Base-by-base conservation (phyloP, 2,888 invertebrate genomes). In the Orchesella flavescens region DNA sequence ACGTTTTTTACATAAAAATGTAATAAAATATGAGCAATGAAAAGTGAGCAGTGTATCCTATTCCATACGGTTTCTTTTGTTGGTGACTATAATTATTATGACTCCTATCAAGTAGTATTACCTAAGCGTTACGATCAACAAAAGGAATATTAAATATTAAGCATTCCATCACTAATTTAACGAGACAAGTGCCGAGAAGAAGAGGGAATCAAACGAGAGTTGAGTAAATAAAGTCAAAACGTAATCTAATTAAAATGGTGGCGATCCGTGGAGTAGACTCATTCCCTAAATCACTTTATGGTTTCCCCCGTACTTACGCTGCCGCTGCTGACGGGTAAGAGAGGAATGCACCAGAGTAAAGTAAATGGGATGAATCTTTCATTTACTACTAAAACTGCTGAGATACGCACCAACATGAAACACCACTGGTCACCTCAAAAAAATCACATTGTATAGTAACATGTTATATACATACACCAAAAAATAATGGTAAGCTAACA, bases 221-320 rank as follows among this genome's bases (percentile, higher is more conserved):
- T 61, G 59, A 43, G 65, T 53, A 49, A 63, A 71, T 75, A 75
- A 72, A 75, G 75, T 49, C 43, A 55, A 53, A 53, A 72, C 34
- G 66, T 79, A 80, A 80, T 80, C 80, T 74, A 80, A 80, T 80
- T 80, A 74, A 79, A 80, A 68, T 80, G 74, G 63, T 78, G 44
- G 68, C 17, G 57, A 73, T 80, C 59, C 79, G 46, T 23, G 49
- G 49, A 34, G 34, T 4, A 7, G 34, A 34, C 3, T 34, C 2
- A 49, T 24, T 73, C 49, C 34, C 68, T 17, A 44, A 66, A 53
- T 5, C 69, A 68, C 71, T 79, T n/a, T 79, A 80, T 59, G 68
- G 80, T 57, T 80, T 74, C 80, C 44, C 79, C 17, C 57, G 21
- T 43, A 63, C 49, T 44, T 15, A 49, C 59, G 10, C 53, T 44